Evolutionary conservation across 2,888 invertebrate genomes (phyloP).

Genomic region (Encarsia formosa): DNA sequence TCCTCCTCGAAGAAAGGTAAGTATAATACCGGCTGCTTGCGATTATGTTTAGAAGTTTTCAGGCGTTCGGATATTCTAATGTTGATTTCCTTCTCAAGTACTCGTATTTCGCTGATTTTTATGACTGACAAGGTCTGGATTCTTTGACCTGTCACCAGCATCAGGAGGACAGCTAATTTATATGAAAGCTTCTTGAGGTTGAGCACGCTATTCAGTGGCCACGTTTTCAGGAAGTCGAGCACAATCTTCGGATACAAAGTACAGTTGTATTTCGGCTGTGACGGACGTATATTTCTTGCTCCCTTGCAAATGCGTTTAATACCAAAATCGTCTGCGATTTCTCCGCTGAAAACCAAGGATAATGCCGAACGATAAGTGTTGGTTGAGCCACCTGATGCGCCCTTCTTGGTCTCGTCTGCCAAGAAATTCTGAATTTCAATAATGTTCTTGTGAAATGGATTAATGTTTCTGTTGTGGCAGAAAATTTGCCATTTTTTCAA

Average conservation of each 20-base stretch:
- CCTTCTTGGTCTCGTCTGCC: not conserved
- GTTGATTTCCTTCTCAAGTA: not conserved
- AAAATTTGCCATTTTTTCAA: not conserved
- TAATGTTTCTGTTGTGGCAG: not conserved
- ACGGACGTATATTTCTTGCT: conserved; percentile 9
- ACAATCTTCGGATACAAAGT: conserved; percentile 25
- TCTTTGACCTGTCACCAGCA: conserved; percentile 23
- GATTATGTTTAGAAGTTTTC: conserved; percentile 22
- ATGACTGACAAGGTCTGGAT: conserved; percentile 19
- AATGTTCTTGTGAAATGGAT: not conserved
- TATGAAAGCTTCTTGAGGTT: conserved; percentile 12
- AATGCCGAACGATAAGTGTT: conserved; percentile 3
- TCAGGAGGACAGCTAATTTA: conserved; percentile 22
- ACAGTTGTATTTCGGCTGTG: conserved; percentile 17
- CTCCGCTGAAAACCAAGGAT: not conserved
- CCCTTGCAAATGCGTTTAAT: conserved; percentile 17
- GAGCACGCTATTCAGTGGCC: conserved; percentile 15
- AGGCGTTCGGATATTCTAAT: conserved; percentile 20
- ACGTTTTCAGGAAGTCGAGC: conserved; percentile 7
- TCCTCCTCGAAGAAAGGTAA: conserved; percentile 23
- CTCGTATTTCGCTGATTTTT: not conserved
- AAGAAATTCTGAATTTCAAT: conserved; percentile 2
- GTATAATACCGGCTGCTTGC: conserved; percentile 7
- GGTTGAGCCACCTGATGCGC: not conserved
- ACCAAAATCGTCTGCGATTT: not conserved